A percentile compares a stretch with the other conserved stretches of the same genome.
Evolutionary conservation across 1,140 invertebrate species (phyloP).

Genomic region (Leucophenga varia): DNA sequence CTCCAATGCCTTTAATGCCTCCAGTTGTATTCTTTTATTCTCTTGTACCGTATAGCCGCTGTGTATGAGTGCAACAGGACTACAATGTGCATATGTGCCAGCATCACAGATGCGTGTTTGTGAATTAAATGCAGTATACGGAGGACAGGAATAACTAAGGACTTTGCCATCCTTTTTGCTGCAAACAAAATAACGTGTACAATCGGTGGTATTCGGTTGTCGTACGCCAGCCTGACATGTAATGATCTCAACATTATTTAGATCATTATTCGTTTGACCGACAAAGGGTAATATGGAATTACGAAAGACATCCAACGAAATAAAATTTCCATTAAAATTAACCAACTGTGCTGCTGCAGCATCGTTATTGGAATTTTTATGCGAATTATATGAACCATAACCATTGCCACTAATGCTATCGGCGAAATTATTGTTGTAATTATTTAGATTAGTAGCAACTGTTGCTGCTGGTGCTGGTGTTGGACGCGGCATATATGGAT

Average conservation of each 20-base stretch:
- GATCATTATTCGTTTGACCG: conserved; percentile 13
- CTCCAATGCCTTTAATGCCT: conserved; percentile 36
- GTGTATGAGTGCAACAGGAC: conserved; percentile 11
- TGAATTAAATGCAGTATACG: conserved; percentile 58
- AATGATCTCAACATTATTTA: conserved; percentile 53
- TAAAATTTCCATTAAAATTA: conserved; percentile 50
- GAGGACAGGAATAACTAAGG: conserved; percentile 57
- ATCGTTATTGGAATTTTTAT: conserved; percentile 14
- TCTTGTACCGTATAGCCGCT: conserved; percentile 34
- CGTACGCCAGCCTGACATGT: conserved; percentile 57
- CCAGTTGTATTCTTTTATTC: conserved; percentile 41
- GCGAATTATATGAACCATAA: too few species aligned
- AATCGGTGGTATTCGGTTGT: conserved; percentile 58
- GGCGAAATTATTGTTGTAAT: too few species aligned
- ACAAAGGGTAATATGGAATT: conserved; percentile 47
- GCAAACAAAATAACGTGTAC: conserved; percentile 60
- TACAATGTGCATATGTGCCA: conserved; percentile 48
- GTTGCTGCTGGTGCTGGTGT: not conserved
- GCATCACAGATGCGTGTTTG: conserved; percentile 57
- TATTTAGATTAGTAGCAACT: too few species aligned
- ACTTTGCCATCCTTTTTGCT: conserved; percentile 56
- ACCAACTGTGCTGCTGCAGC: conserved; percentile 27
- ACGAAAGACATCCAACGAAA: conserved; percentile 44
- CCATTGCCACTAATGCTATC: too few species aligned
- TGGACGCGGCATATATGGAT: not conserved